Conservation (phyloP, 2,113 vertebrate species). For the Takifugu bimaculatus region DNA sequence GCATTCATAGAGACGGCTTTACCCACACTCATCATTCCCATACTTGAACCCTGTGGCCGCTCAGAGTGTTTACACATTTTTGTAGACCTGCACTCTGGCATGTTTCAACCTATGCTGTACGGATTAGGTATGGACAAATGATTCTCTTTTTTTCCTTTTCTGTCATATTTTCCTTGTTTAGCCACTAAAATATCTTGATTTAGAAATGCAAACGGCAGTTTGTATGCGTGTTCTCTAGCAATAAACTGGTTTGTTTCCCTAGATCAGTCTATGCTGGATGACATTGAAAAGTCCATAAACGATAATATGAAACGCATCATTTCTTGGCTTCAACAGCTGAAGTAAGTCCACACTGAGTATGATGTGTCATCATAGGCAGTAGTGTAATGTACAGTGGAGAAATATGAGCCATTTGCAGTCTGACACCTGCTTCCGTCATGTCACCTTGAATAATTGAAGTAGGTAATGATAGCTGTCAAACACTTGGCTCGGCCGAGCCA, state of each 20-base stretch:
- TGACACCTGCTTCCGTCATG: slow-evolving; percentile 7
- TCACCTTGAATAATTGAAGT: slow-evolving; percentile 9
- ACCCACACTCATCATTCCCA: slow-evolving; percentile 91
- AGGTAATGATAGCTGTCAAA: slow-evolving; percentile 2
- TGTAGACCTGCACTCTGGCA: slow-evolving; percentile 97
- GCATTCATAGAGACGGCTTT: slow-evolving; percentile 94
- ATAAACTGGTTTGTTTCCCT: slow-evolving; percentile 22
- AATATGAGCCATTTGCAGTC: slow-evolving; percentile 2
- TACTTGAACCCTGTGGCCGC: slow-evolving; percentile 92
- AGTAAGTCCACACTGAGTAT: slow-evolving; percentile 73
- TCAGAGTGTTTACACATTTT: slow-evolving; percentile 98
- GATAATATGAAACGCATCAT: slow-evolving; percentile 94
- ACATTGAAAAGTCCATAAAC: slow-evolving; percentile 94
- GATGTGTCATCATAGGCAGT: neutral
- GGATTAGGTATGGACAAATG: slow-evolving; percentile 83
- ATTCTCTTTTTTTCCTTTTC: neutral
- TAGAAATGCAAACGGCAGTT: too few species aligned
- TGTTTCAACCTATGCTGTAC: slow-evolving; percentile 97
- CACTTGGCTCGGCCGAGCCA: slow-evolving; percentile 19
- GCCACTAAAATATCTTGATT: too few species aligned
- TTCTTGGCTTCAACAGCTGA: slow-evolving; percentile 93
- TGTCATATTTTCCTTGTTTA: neutral
- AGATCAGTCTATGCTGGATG: slow-evolving; percentile 92
- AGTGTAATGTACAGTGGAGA: neutral
- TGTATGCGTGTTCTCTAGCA: neutral